A percentile compares a stretch with the other conserved stretches of the same genome.
phyloP scores from a whole-genome alignment of 2,888 invertebrate genomes.

The Drosophila cyrtoloma region DNA sequence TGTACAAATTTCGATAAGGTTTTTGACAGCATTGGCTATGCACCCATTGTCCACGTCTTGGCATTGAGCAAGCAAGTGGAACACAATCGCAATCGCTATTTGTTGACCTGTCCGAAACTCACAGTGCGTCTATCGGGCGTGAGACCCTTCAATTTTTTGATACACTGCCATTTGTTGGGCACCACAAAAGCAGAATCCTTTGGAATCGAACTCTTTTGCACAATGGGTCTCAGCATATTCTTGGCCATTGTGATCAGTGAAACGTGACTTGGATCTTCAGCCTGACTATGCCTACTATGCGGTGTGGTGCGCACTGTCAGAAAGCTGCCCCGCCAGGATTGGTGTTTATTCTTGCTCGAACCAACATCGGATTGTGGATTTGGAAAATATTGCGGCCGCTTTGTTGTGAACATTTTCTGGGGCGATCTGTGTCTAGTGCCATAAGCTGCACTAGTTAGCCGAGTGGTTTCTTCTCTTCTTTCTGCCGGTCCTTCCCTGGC shows the following conservation, averaged over 20 bases:
- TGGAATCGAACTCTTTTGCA: neutral
- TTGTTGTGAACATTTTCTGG: neutral
- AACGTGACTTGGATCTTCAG: neutral
- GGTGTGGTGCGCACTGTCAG: slow-evolving; percentile 25
- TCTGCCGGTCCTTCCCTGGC: neutral
- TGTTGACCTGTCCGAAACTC: neutral
- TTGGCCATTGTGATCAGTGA: neutral
- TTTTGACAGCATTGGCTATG: slow-evolving; percentile 22
- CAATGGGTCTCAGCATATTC: neutral
- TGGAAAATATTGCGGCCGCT: neutral
- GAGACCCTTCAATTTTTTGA: neutral
- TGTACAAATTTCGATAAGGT: neutral
- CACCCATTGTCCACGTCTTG: slow-evolving; percentile 1
- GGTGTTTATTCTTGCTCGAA: neutral
- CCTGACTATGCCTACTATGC: neutral
- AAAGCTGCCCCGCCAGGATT: slow-evolving; percentile 51
- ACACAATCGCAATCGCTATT: neutral
- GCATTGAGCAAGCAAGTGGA: too few species aligned
- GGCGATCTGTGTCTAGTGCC: neutral
- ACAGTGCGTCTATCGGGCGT: neutral
- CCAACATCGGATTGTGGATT: neutral
- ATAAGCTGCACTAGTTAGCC: neutral
- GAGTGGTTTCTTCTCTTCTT: neutral
- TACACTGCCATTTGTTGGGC: slow-evolving; percentile 18
- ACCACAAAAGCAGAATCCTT: slow-evolving; percentile 21